Conservation (phyloP, 2,113 vertebrate genomes). For the Piaya cayana region DNA sequence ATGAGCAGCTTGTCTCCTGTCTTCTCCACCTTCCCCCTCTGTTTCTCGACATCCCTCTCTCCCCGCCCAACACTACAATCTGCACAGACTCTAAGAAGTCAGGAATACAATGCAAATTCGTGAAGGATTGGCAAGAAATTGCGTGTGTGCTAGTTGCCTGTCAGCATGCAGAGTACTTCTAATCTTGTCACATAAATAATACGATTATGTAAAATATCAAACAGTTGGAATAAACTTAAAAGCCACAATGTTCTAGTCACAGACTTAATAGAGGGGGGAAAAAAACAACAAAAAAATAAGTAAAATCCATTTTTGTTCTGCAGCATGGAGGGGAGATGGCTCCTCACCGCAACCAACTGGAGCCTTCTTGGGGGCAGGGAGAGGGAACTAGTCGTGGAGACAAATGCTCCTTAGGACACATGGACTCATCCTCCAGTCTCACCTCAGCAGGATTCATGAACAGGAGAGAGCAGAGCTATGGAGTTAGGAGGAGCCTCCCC, state of each 20-base stretch:
- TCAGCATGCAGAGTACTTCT: conserved; percentile 63
- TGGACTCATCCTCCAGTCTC: not conserved
- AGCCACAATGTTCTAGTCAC: conserved; percentile 63
- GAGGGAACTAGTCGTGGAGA: not conserved
- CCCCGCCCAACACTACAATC: not conserved
- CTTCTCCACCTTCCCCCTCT: conserved; percentile 14
- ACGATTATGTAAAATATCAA: conserved; percentile 73
- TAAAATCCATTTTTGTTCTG: not conserved
- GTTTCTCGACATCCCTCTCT: not conserved
- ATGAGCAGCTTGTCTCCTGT: not conserved
- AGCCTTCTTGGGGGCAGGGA: not conserved
- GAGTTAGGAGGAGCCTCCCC: not conserved
- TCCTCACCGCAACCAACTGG: not conserved
- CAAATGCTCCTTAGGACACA: not conserved
- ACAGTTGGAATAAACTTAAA: conserved; percentile 69
- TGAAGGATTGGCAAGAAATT: conserved; percentile 50
- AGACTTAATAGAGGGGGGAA: conserved; percentile 14
- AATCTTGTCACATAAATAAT: conserved; percentile 73
- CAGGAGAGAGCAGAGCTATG: not conserved
- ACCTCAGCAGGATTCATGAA: accelerated
- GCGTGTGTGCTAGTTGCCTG: conserved; percentile 43
- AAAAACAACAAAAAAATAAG: not conserved
- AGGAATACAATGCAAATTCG: conserved; percentile 49
- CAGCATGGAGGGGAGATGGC: not conserved
- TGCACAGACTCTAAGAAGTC: conserved; percentile 42